Percentiles rank a stretch among this genome's conserved stretches.
Conservation (phyloP, 2,888 invertebrate genomes). For the Callyntrura sp. region DNA sequence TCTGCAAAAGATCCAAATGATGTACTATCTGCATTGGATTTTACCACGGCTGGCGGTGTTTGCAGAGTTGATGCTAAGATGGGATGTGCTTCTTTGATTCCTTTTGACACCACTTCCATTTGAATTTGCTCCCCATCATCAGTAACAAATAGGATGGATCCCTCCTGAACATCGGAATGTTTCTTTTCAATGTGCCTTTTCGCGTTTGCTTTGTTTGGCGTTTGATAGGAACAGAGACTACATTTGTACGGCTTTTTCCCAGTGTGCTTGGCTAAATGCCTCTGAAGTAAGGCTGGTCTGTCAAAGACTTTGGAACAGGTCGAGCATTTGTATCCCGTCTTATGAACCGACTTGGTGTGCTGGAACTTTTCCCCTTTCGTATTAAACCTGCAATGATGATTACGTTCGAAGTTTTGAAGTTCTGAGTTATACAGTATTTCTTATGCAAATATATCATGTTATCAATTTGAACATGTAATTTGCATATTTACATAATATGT, state of each 20-base stretch:
- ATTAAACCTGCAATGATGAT: constrained; percentile 82
- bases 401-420: background rate
- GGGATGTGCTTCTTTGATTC: background rate
- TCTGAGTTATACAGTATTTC: background rate
- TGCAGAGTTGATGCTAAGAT: background rate
- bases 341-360: constrained; percentile 85
- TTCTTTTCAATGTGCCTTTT: constrained; percentile 85
- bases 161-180: constrained; percentile 66
- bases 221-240: constrained; percentile 85
- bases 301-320: constrained; percentile 85
- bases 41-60: constrained; percentile 14
- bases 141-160: constrained; percentile 63
- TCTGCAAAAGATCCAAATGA: constrained; percentile 45
- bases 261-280: constrained; percentile 86
- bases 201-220: constrained; percentile 86
- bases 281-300: constrained; percentile 85
- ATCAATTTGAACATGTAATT: too few relatives aligned
- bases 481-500: background rate
- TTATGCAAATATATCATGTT: too few relatives aligned
- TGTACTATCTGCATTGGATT: constrained; percentile 63
- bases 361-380: constrained; percentile 85
- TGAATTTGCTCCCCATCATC: constrained; percentile 72
- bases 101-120: constrained; percentile 58
- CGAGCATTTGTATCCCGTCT: constrained; percentile 85
- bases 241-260: constrained; percentile 86